Evolutionary conservation across 2,113 vertebrate genomes (phyloP).

Genomic region (Anarhynchus alexandrinus): DNA sequence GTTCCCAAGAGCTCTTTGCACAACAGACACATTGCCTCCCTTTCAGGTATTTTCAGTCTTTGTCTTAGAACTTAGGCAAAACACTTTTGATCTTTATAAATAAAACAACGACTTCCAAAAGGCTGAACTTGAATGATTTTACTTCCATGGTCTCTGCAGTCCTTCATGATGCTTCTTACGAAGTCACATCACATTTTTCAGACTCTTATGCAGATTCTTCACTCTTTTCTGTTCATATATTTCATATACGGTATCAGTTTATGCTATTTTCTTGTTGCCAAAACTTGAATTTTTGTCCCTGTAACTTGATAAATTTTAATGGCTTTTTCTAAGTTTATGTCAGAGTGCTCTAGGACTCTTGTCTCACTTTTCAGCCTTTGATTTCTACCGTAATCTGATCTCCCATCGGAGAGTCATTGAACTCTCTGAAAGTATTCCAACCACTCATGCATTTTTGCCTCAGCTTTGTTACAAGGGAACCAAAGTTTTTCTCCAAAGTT

Average conservation of each 20-base stretch:
- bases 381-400: constrained; percentile 2
- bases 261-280: not conserved
- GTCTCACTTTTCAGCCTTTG: not conserved
- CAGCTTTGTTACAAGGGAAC: not conserved
- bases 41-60: not conserved
- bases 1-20: not conserved
- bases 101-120: not conserved
- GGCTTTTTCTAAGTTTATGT: not conserved
- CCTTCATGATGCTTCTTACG: not conserved
- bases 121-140: not conserved
- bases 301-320: not conserved
- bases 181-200: not conserved
- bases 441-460: not conserved
- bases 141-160: not conserved
- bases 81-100: not conserved
- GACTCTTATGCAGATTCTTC: not conserved
- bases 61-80: not conserved
- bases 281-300: not conserved
- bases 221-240: not conserved
- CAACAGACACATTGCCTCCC: not conserved
- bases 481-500: not conserved
- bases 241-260: not conserved
- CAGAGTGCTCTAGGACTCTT: not conserved
- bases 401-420: not conserved
- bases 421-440: not conserved